Evolutionary conservation across 2,113 vertebrate species (phyloP).

Genomic region (Misgurnus mizolepis): DNA sequence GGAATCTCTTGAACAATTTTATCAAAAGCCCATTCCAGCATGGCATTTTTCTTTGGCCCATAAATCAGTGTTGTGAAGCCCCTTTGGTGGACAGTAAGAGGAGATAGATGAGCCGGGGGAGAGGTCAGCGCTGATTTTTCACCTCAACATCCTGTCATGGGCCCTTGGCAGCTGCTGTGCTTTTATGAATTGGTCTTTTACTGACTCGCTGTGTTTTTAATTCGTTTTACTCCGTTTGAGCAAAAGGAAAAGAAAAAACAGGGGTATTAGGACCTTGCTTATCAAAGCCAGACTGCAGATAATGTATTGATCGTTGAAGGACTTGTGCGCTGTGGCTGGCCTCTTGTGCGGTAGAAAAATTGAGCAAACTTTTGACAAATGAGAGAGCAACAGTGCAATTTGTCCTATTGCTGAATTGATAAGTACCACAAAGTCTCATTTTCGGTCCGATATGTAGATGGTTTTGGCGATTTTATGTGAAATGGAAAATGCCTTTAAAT

Average conservation of each 20-base stretch:
- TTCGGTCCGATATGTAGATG: neutral
- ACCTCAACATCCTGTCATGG: slow-evolving; percentile 87
- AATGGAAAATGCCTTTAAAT: no score
- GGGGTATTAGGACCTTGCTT: slow-evolving; percentile 71
- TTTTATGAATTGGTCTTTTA: slow-evolving; percentile 89
- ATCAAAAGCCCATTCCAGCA: slow-evolving; percentile 99
- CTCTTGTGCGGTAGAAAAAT: slow-evolving; percentile 63
- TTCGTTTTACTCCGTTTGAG: slow-evolving; percentile 80
- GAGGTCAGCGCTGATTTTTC: slow-evolving; percentile 96
- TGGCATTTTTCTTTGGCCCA: slow-evolving; percentile 94
- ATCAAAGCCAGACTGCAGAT: slow-evolving; percentile 63
- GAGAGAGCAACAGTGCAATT: slow-evolving; percentile 50
- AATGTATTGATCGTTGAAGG: slow-evolving; percentile 76
- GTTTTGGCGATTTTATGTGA: neutral
- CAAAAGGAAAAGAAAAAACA: slow-evolving; percentile 60
- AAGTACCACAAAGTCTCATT: slow-evolving; percentile 28
- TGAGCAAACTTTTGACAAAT: slow-evolving; percentile 71
- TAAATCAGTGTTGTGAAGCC: slow-evolving; percentile 95
- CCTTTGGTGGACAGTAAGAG: slow-evolving; percentile 95
- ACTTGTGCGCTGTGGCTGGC: slow-evolving; percentile 59
- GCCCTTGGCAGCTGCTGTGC: slow-evolving; percentile 84
- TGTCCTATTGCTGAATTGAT: slow-evolving; percentile 56
- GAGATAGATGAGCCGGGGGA: slow-evolving; percentile 97
- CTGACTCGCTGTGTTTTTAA: slow-evolving; percentile 84
- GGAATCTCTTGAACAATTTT: slow-evolving; percentile 99